Evolutionary conservation across 2,888 invertebrate genomes (phyloP).

Genomic region (Neocrepidodera transversa): DNA sequence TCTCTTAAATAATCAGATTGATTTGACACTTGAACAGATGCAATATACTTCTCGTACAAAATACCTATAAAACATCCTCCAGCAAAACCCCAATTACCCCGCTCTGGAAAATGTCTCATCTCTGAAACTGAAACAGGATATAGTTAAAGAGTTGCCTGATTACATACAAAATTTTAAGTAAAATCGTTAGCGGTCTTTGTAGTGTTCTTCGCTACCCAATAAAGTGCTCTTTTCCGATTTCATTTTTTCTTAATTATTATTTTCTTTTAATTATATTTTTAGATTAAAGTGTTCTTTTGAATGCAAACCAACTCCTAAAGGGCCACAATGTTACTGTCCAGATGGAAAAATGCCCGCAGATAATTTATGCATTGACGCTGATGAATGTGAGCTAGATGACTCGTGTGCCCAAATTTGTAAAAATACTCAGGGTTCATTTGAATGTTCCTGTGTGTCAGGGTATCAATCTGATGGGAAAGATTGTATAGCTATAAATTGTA

Average conservation of each 20-base stretch:
- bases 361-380: slow-evolving; percentile 73
- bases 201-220: too few relatives aligned
- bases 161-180: too few relatives aligned
- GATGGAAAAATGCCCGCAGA: slow-evolving; percentile 70
- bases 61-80: too few relatives aligned
- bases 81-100: too few relatives aligned
- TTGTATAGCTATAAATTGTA: slow-evolving; percentile 78
- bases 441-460: slow-evolving; percentile 77
- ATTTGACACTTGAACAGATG: too few relatives aligned
- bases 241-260: background rate
- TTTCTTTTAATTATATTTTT: too few relatives aligned
- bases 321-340: slow-evolving; percentile 78
- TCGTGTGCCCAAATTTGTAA: slow-evolving; percentile 77
- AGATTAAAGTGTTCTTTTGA: slow-evolving; percentile 61
- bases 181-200: too few relatives aligned
- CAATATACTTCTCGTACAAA: too few relatives aligned
- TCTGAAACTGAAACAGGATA: too few relatives aligned
- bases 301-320: slow-evolving; percentile 75
- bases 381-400: slow-evolving; percentile 77
- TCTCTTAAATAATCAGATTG: too few relatives aligned
- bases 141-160: too few relatives aligned
- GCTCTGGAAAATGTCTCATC: too few relatives aligned
- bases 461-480: slow-evolving; percentile 67
- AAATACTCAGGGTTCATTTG: slow-evolving; percentile 72
- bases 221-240: background rate